phyloP scores from a whole-genome alignment of 2,797 vertebrate genomes.

The Lepus townsendii region DNA sequence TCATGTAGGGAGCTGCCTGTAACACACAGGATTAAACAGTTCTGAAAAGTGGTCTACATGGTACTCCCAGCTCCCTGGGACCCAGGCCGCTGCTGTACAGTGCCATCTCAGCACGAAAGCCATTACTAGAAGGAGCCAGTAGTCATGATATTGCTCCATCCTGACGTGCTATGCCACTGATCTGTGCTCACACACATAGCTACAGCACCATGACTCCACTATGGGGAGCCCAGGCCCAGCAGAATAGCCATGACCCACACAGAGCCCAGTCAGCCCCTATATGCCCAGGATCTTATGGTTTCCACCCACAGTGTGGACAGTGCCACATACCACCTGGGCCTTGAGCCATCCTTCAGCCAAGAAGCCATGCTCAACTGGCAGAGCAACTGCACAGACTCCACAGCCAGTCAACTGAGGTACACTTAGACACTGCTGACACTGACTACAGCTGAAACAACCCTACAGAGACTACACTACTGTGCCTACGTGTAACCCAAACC shows the following conservation, averaged over 20 bases:
- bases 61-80: too few species aligned
- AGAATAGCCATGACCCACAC: background rate
- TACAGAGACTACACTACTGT: too few species aligned
- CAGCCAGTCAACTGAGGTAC: background rate
- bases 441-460: background rate
- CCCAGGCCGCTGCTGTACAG: background rate
- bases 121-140: background rate
- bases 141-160: background rate
- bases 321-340: background rate
- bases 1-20: background rate
- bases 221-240: background rate
- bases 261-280: background rate
- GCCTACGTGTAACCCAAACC: background rate
- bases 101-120: background rate
- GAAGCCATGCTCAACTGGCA: background rate
- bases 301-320: background rate
- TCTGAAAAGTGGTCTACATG: background rate
- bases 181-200: background rate
- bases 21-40: background rate
- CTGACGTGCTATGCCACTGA: background rate
- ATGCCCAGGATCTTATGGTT: background rate
- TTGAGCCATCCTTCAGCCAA: background rate
- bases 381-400: background rate
- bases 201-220: background rate
- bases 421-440: background rate